Evolutionary conservation across 2,113 vertebrate genomes (phyloP).

Genomic region (Verasper variegatus): DNA sequence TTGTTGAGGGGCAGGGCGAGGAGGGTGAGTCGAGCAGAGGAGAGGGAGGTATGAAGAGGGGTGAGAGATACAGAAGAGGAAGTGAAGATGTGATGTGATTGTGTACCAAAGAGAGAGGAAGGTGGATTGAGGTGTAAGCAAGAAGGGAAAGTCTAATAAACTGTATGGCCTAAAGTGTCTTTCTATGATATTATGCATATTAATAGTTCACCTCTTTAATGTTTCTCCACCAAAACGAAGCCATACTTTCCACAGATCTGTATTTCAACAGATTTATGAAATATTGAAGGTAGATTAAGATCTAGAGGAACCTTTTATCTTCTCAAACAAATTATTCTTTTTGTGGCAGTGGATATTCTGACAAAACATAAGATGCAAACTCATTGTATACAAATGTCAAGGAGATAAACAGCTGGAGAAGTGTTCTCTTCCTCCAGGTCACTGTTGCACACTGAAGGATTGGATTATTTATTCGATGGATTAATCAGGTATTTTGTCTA

Average conservation of each 20-base stretch:
- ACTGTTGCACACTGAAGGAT: no score
- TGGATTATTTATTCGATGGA: no score
- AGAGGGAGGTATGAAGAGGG: not conserved
- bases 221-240: not conserved
- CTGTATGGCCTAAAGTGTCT: not conserved
- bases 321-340: not conserved
- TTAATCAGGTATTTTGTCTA: no score
- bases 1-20: not conserved
- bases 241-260: not conserved
- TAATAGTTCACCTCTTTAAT: not conserved
- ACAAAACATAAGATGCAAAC: no score
- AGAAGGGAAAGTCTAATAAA: not conserved
- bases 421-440: no score
- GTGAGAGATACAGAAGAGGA: not conserved
- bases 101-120: not conserved
- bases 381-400: no score
- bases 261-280: not conserved
- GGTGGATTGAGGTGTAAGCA: slow-evolving; percentile 4
- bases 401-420: no score
- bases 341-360: no score
- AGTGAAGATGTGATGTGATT: not conserved
- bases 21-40: not conserved
- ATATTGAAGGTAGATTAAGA: slow-evolving; percentile 26
- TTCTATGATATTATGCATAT: not conserved
- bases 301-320: slow-evolving; percentile 33